Percentiles rank a stretch among this genome's conserved stretches.
Conservation (phyloP, 2,888 invertebrate species). For the Dysmachus trigonus region DNA sequence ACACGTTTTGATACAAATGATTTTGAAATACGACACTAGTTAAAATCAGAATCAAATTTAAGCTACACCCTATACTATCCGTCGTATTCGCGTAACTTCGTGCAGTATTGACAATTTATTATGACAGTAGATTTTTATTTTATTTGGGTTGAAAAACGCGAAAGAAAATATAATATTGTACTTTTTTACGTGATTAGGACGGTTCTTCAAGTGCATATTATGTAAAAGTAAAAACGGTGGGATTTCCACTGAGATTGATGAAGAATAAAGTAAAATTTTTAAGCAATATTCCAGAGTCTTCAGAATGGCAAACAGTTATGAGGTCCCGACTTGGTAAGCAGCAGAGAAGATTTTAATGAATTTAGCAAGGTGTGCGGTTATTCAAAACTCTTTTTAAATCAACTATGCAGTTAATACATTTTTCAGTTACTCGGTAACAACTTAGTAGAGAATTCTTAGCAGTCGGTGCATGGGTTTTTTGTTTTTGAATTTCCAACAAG, state of each 20-base stretch:
- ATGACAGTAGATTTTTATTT: not conserved
- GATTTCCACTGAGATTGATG: not conserved
- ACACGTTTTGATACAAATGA: not conserved
- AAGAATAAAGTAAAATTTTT: not conserved
- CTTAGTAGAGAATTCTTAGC: not conserved
- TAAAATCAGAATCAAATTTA: not conserved
- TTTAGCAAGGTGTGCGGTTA: not conserved
- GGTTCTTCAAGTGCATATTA: not conserved
- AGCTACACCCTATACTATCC: not conserved
- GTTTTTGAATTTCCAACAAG: not conserved
- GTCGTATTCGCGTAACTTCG: not conserved
- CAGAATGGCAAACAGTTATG: constrained; percentile 86
- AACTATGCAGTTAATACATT: not conserved
- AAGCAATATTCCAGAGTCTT: not conserved
- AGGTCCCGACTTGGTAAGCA: constrained; percentile 86
- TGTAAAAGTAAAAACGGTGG: not conserved
- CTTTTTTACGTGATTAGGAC: not conserved
- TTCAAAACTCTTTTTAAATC: not conserved
- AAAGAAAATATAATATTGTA: not conserved
- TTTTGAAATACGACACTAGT: not conserved
- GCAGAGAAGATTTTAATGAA: not conserved
- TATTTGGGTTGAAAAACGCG: not conserved
- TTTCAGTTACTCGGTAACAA: not conserved
- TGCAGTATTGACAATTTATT: not conserved
- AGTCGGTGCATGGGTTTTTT: not conserved